Evolutionary conservation across 1,140 invertebrate species (phyloP).

Genomic region (Cydia strobilella): DNA sequence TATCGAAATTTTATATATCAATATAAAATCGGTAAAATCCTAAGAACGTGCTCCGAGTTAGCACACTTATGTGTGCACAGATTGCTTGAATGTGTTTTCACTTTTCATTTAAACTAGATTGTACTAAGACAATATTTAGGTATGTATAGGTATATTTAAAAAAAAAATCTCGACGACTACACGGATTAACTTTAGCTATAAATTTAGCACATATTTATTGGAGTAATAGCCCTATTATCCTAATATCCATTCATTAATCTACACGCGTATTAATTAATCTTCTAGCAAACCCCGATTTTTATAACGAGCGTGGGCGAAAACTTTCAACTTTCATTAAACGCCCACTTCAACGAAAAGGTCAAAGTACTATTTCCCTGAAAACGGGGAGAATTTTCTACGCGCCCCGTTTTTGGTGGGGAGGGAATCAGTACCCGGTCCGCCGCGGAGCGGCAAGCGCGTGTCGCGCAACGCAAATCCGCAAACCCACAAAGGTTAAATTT

Average conservation of each 20-base stretch:
- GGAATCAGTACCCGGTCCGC: constrained; percentile 12
- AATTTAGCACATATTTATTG: too few relatives aligned
- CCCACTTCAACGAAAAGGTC: constrained; percentile 24
- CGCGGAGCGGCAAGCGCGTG: constrained; percentile 10
- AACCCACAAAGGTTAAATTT: constrained; percentile 15
- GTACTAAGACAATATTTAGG: too few relatives aligned
- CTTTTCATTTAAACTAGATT: too few relatives aligned
- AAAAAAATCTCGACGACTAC: too few relatives aligned
- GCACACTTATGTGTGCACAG: too few relatives aligned
- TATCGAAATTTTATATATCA: too few relatives aligned
- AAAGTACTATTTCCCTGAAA: constrained; percentile 20
- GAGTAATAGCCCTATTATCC: background rate
- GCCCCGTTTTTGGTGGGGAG: background rate
- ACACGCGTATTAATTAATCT: constrained; percentile 9
- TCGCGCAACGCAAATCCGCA: background rate
- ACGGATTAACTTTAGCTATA: too few relatives aligned
- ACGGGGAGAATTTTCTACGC: constrained; percentile 25
- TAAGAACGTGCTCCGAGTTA: too few relatives aligned
- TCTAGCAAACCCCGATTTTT: background rate
- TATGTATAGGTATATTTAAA: too few relatives aligned
- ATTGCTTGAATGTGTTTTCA: too few relatives aligned
- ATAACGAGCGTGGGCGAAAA: constrained; percentile 18
- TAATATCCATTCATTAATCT: background rate
- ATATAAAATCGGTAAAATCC: too few relatives aligned
- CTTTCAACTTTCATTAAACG: constrained; percentile 24